Conservation (phyloP, 1,140 invertebrate species). For the Drosophila neocordata region DNA sequence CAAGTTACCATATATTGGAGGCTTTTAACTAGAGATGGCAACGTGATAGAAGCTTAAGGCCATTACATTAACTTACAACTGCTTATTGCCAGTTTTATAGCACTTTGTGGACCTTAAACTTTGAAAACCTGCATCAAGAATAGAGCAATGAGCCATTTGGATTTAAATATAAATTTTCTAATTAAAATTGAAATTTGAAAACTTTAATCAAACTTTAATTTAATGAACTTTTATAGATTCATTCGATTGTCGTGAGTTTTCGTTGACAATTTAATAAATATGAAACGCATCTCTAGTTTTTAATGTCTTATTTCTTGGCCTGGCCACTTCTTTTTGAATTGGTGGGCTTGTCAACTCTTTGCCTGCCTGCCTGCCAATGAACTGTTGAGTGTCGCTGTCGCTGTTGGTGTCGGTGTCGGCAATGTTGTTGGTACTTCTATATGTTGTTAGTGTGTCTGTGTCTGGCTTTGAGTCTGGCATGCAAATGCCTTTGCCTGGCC, state of each 20-base stretch:
- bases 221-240: too few relatives aligned
- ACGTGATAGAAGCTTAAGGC: background rate
- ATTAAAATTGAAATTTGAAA: too few relatives aligned
- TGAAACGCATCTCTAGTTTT: constrained; percentile 10
- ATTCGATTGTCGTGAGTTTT: background rate
- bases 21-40: background rate
- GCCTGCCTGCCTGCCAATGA: constrained; percentile 40
- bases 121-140: too few relatives aligned
- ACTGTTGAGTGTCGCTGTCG: constrained; percentile 42
- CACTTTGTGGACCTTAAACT: too few relatives aligned
- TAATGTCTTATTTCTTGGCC: constrained; percentile 17
- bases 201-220: too few relatives aligned
- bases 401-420: constrained; percentile 2
- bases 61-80: too few relatives aligned
- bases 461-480: constrained; percentile 23
- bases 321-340: constrained; percentile 15
- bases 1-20: background rate
- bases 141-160: too few relatives aligned
- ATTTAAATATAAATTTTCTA: too few relatives aligned
- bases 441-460: constrained; percentile 11
- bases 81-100: too few relatives aligned
- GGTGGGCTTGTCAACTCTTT: constrained; percentile 67
- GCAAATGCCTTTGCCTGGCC: constrained; percentile 38
- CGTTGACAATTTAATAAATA: background rate
- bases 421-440: background rate